Conservation (phyloP, 1,140 invertebrate genomes). For the Papilio aristodemus region DNA sequence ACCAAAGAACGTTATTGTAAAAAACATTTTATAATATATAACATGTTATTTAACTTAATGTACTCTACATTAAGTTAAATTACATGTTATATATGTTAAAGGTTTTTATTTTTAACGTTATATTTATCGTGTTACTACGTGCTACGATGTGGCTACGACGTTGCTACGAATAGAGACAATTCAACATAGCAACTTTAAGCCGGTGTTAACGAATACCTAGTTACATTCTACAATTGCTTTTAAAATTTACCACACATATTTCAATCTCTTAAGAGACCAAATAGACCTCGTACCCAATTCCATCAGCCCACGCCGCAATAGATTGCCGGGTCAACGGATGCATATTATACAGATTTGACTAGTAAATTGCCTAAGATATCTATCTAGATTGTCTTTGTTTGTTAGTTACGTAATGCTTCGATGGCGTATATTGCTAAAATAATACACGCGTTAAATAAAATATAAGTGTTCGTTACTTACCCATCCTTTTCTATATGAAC, state of each 20-base stretch:
- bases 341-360: slow-evolving; percentile 21
- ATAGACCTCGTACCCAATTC: slow-evolving; percentile 27
- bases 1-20: too few relatives aligned
- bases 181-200: too few relatives aligned
- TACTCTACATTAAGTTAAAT: too few relatives aligned
- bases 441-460: neutral
- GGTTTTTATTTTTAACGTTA: too few relatives aligned
- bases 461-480: slow-evolving; percentile 44
- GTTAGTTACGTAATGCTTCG: slow-evolving; percentile 26
- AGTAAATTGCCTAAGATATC: slow-evolving; percentile 19
- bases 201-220: neutral
- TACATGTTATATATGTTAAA: too few relatives aligned
- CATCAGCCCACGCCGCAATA: slow-evolving; percentile 12
- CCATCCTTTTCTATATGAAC: slow-evolving; percentile 64
- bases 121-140: too few relatives aligned
- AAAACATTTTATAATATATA: too few relatives aligned
- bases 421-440: slow-evolving; percentile 14
- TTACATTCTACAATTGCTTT: neutral
- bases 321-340: slow-evolving; percentile 18
- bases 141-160: too few relatives aligned
- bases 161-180: too few relatives aligned
- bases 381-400: neutral
- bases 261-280: slow-evolving; percentile 2
- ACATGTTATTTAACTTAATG: too few relatives aligned
- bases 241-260: neutral